Evolutionary conservation across 2,797 vertebrate species (phyloP).

Genomic region (Labeo calbasu): DNA sequence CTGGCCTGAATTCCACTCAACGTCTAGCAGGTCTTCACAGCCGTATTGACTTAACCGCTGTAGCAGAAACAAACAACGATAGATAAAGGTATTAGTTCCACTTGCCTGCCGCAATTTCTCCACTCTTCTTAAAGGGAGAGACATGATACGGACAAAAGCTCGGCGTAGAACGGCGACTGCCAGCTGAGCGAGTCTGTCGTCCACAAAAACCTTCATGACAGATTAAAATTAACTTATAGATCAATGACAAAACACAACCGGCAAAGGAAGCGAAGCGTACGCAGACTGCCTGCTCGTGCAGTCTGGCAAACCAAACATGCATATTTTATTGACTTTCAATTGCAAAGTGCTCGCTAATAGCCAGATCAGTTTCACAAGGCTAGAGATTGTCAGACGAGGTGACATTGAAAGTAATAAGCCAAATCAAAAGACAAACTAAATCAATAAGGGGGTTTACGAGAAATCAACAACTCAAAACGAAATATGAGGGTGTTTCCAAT

Average conservation of each 20-base stretch:
- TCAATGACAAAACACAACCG: constrained; percentile 28
- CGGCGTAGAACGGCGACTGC: not conserved
- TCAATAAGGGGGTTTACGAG: not conserved
- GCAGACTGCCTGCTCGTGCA: not conserved
- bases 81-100: constrained; percentile 63
- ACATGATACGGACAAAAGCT: constrained; percentile 34
- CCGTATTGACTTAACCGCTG: constrained; percentile 54
- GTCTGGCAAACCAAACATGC: constrained; percentile 13
- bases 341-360: not conserved
- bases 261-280: not conserved
- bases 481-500: not conserved
- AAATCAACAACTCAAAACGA: not conserved
- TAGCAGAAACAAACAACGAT: constrained; percentile 55
- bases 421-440: constrained; percentile 10
- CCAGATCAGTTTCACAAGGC: not conserved
- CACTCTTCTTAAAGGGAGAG: constrained; percentile 40
- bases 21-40: constrained; percentile 14
- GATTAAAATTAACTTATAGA: constrained; percentile 19
- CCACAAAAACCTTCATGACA: not conserved
- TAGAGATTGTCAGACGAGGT: not conserved
- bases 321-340: constrained; percentile 35
- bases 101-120: constrained; percentile 45
- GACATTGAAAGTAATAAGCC: constrained; percentile 8
- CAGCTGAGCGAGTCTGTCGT: not conserved
- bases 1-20: constrained; percentile 29